Evolutionary conservation across 2,113 vertebrate genomes (phyloP), one percentile per base, ranked within the genome.

Genomic region (Burhinus bistriatus): DNA sequence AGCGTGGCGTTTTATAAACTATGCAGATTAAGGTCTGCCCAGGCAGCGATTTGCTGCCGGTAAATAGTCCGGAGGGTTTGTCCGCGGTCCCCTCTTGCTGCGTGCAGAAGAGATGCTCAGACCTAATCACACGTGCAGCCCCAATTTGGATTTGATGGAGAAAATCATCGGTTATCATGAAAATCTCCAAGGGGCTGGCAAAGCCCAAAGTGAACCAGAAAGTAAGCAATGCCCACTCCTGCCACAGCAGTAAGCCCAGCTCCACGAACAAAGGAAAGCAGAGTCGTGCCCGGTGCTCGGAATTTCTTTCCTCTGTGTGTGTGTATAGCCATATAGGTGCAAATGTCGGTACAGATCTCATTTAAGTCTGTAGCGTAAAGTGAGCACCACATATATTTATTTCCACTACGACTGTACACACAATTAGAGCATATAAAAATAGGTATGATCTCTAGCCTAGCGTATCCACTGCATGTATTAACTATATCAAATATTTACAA

Each of bases 81-180:
- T 3, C 30, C 3, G 8, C 6, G 1, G 9, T 65, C 3, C 26
- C 51, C 29, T 72, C 70, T 17, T 3, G 17, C 57, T 42, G 66
- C 0, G 0, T 4, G 58, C 5, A 1, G 38, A 12, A 26, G 54
- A 21, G 78, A 40, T 59, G 92, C 64, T 93, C 76, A 13, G 45
- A 36, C 2, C 30, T 36, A 1, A 3, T 9, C 29, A 1, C 9
- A 2, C 3, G 0, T 3, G 6, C 40, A 30, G 14, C 26, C 26
- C 40, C 10, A 0, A 0, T 52, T 68, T 36, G 4, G 12, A 10
- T 19, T 9, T 0, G 3, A 25, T 14, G n/a, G n/a, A 51, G 68
- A 40, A 71, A 89, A 66, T n/a, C 6, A 5, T 7, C 62, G 9
- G 15, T 2, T 6, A 2, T 5, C 0, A 0, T 14, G 44, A 38